Conservation (phyloP, 2,113 vertebrate genomes). For the Hipposideros armiger region DNA sequence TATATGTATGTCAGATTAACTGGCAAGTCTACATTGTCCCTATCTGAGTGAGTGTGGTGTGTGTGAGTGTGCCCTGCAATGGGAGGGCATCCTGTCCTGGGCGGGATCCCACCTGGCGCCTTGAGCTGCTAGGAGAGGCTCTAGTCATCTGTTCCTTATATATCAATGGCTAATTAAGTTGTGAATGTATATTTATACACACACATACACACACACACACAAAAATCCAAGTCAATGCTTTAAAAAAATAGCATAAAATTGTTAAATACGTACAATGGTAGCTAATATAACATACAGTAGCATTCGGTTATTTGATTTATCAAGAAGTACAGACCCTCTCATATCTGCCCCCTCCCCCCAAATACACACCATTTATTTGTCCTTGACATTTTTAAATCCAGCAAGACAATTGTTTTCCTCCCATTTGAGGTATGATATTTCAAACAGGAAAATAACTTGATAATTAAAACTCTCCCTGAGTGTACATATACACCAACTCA, state of each 20-base stretch:
- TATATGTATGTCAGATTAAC: neutral
- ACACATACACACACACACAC: neutral
- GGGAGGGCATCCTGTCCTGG: too few species aligned
- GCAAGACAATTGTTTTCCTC: neutral
- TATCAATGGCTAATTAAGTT: neutral
- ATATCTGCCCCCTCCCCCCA: accelerated
- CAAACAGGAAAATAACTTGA: neutral
- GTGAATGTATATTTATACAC: neutral
- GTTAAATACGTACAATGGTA: neutral
- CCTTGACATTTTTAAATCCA: conserved; percentile 52
- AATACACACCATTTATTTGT: neutral
- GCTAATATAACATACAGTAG: neutral
- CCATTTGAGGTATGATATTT: conserved; percentile 30
- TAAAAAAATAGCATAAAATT: neutral
- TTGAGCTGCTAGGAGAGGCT: too few species aligned
- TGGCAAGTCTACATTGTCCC: neutral
- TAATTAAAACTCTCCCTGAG: neutral
- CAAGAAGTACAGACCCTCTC: neutral
- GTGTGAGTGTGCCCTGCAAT: neutral
- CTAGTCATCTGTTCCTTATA: neutral
- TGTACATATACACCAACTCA: neutral
- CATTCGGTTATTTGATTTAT: conserved; percentile 35
- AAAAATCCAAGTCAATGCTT: conserved; percentile 4
- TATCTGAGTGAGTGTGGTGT: too few species aligned
- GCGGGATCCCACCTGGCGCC: too few species aligned